phyloP scores from a whole-genome alignment of 2,797 vertebrate genomes.

The Remorina albescens region DNA sequence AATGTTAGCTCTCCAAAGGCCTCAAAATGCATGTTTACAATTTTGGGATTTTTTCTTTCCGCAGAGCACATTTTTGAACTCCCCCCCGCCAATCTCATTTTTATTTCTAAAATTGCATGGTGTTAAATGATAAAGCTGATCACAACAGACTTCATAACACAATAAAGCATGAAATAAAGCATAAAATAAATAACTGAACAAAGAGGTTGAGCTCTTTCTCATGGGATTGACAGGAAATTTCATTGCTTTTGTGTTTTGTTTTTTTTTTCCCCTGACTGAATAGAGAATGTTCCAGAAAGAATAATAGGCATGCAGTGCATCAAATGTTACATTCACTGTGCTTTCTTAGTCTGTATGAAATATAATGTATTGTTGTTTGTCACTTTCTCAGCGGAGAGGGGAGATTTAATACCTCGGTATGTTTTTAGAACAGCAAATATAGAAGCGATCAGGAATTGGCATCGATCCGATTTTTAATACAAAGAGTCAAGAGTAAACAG shows the following conservation, averaged over 20 bases:
- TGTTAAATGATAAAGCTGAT: background rate
- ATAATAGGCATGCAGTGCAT: background rate
- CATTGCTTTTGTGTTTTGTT: slow-evolving; percentile 13
- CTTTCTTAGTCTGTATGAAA: background rate
- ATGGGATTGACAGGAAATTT: background rate
- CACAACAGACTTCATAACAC: background rate
- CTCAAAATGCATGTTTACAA: no score
- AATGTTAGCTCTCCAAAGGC: no score
- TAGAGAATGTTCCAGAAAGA: background rate
- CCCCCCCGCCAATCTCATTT: no score
- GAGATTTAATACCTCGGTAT: background rate
- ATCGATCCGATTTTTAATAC: slow-evolving; percentile 3
- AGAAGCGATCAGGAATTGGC: background rate
- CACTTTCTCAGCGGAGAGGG: background rate
- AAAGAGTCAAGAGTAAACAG: background rate
- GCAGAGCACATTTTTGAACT: no score
- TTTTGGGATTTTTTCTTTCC: no score
- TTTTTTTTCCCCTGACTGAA: background rate
- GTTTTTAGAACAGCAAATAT: slow-evolving; percentile 5
- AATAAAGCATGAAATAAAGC: background rate
- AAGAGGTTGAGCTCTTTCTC: background rate
- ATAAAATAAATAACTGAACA: no score
- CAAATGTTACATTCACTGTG: background rate
- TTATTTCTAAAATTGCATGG: background rate
- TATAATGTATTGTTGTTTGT: slow-evolving; percentile 17